Base-by-base conservation (phyloP, 2,888 invertebrate species). In the Tetragonula carbonaria region DNA sequence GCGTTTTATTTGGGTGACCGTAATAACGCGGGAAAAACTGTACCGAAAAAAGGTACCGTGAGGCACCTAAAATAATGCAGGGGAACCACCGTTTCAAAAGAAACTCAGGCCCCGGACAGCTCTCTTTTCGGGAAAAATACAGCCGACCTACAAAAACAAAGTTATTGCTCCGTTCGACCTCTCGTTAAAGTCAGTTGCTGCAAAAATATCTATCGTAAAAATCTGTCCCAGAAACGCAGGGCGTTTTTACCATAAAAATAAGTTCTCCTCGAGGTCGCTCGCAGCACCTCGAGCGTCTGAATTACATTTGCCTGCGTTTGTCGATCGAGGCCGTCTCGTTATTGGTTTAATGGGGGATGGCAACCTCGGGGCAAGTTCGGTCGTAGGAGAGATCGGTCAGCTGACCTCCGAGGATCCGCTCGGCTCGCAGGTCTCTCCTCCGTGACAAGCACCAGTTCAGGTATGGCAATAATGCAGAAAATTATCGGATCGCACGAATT, bases 1-100 rank as follows among this genome's bases (percentile, higher is more conserved):
- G 45, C 23, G 66, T 93, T 94, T 93, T 93, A 94, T 93, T 93
- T 92, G 91, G 93, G 90, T 93, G 92, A 93, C 94, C 94, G 93
- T 94, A 94, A 94, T 94, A 94, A 94, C 91, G 88, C 89, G 89
- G 88, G 28, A 28, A 90, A 93, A 93, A 93, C 86, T 94, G 92
- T 91, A 92, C 92, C 91, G 93, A 90, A 92, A 91, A 92, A 87
- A 88, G 76, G 87, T 81, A 2, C 5, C 74, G 33, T 59, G 18
- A 21, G 23, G 16, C 21, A 4, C 21, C 16, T 21, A 89, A 91
- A 90, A 91, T 87, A 87, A 84, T 87, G 66, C 33, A 45, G 45
- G 14, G 6, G 23, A 18, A n/a, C 28, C 63, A 18, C 57, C 28
- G 57, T 45, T 70, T 65, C 45, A 70, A 82, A 74, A 57, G 59